Percentiles rank a stretch among this genome's conserved stretches.
Conservation (phyloP, 2,113 vertebrate species). For the Heterotilapia buettikoferi region DNA sequence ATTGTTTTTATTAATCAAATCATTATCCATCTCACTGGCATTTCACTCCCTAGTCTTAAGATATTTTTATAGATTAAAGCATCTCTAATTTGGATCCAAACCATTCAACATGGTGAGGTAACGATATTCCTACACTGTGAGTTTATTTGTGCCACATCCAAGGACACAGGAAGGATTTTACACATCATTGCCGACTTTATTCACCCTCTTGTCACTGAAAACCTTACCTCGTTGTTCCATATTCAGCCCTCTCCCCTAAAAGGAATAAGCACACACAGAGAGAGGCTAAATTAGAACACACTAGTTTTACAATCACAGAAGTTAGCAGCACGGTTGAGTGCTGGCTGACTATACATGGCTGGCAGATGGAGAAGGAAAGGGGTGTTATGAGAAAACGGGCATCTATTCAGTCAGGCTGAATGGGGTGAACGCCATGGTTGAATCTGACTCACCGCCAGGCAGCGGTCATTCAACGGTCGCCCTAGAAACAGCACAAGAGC, state of each 20-base stretch:
- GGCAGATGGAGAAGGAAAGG: slow-evolving; percentile 61
- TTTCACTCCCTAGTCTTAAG: background rate
- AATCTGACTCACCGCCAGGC: slow-evolving; percentile 59
- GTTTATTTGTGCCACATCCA: slow-evolving; percentile 16
- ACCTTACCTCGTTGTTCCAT: slow-evolving; percentile 91
- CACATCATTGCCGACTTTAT: slow-evolving; percentile 19
- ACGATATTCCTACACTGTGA: background rate
- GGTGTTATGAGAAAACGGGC: slow-evolving; percentile 55
- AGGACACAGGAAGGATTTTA: slow-evolving; percentile 29
- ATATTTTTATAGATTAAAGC: background rate
- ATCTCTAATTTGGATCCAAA: background rate
- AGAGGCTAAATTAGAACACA: slow-evolving; percentile 28
- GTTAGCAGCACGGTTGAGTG: slow-evolving; percentile 38
- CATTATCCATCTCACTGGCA: background rate
- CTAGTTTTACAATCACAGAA: slow-evolving; percentile 26
- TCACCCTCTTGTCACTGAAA: slow-evolving; percentile 21
- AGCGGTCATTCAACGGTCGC: slow-evolving; percentile 64
- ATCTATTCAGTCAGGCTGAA: slow-evolving; percentile 60
- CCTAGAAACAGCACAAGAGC: slow-evolving; percentile 62
- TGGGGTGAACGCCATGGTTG: slow-evolving; percentile 46
- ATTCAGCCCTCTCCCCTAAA: slow-evolving; percentile 89
- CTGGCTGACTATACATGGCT: slow-evolving; percentile 25
- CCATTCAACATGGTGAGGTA: background rate
- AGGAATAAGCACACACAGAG: slow-evolving; percentile 27
- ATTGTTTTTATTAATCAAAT: background rate